Conservation (phyloP, 2,888 invertebrate genomes). For the Ophonus ardosiacus region DNA sequence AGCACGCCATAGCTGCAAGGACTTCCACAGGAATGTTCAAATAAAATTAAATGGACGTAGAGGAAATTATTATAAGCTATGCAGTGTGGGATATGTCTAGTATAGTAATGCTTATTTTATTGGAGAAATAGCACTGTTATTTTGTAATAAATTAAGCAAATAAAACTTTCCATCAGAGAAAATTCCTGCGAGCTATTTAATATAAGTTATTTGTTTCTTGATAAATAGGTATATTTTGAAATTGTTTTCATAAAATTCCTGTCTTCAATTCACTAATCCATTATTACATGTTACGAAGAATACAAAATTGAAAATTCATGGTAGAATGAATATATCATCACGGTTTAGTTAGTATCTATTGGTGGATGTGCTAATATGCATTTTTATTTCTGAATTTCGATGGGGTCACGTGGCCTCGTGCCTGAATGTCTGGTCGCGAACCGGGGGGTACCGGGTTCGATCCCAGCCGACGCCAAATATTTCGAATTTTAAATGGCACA, state of each 20-base stretch:
- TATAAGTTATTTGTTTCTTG: neutral
- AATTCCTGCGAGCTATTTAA: neutral
- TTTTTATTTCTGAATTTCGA: too few relatives aligned
- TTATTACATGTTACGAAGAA: too few relatives aligned
- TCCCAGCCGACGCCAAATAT: too few relatives aligned
- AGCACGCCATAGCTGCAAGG: slow-evolving; percentile 7
- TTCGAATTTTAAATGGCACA: too few relatives aligned
- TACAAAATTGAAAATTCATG: too few relatives aligned
- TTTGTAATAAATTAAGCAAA: neutral
- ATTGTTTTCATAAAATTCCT: neutral
- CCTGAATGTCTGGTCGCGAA: too few relatives aligned
- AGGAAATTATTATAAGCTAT: neutral
- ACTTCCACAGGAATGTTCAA: neutral
- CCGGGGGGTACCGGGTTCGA: too few relatives aligned
- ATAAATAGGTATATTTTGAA: neutral
- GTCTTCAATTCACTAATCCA: too few relatives aligned
- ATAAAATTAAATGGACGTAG: neutral
- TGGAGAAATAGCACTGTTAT: neutral
- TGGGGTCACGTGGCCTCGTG: too few relatives aligned
- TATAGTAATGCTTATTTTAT: neutral
- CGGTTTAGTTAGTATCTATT: too few relatives aligned
- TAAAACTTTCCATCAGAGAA: neutral
- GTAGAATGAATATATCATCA: too few relatives aligned
- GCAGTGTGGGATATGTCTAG: neutral
- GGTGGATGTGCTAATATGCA: too few relatives aligned